Evolutionary conservation across 2,888 invertebrate species (phyloP).

Genomic region (Desoria tigrina): DNA sequence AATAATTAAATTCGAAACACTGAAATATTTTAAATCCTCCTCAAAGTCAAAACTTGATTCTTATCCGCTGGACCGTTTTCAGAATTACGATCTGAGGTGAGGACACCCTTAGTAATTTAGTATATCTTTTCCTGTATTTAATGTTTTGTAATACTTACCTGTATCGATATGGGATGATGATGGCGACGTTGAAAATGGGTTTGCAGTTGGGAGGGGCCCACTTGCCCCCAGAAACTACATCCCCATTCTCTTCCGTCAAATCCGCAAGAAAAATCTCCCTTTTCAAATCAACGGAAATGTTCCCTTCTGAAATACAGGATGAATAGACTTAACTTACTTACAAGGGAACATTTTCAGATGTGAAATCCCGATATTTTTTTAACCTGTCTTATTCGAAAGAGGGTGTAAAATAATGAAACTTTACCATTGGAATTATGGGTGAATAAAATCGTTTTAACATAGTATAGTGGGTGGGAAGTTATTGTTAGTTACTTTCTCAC

Average conservation of each 20-base stretch:
- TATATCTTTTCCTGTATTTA: no score
- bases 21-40: background rate
- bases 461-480: background rate
- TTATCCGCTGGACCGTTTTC: no score
- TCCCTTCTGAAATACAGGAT: constrained; percentile 37
- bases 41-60: background rate
- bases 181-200: constrained; percentile 71
- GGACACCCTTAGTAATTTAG: no score
- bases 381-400: no score
- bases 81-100: no score
- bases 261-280: constrained; percentile 35
- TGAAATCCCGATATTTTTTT: no score
- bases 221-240: constrained; percentile 68
- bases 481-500: no score
- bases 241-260: constrained; percentile 25
- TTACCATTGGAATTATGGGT: no score
- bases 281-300: constrained; percentile 42
- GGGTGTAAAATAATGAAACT: no score
- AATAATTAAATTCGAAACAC: background rate
- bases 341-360: no score
- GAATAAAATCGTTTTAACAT: no score
- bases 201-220: constrained; percentile 74
- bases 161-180: constrained; percentile 50
- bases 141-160: no score
- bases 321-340: background rate